Evolutionary conservation across 2,113 vertebrate species (phyloP).

Genomic region (Macroglossus sobrinus): DNA sequence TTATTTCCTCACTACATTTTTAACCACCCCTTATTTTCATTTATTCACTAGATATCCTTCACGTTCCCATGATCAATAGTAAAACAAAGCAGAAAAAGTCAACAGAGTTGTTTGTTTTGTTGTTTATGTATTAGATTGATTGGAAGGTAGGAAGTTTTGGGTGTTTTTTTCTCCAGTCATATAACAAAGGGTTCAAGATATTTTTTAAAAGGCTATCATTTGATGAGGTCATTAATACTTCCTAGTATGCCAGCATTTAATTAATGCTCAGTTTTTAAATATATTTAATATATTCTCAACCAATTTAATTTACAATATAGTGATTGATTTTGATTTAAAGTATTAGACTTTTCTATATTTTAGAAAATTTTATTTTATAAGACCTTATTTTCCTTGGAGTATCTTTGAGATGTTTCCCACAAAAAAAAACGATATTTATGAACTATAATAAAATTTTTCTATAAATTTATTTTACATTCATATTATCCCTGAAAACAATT

Average conservation of each 20-base stretch:
- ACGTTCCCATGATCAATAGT: not conserved
- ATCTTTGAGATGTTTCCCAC: not conserved
- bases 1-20: not conserved
- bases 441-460: not conserved
- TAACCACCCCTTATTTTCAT: not conserved
- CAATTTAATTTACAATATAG: not conserved
- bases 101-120: not conserved
- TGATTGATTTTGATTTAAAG: not conserved
- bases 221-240: not conserved
- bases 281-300: not conserved
- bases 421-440: not conserved
- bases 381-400: not conserved
- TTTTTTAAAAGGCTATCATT: not conserved
- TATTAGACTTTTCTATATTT: not conserved
- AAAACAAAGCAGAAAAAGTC: not conserved
- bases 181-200: not conserved
- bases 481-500: not conserved
- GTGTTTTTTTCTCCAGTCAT: not conserved
- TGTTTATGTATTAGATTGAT: not conserved
- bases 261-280: constrained; percentile 2
- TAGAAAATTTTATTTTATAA: not conserved
- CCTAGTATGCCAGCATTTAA: not conserved
- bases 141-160: not conserved
- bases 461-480: not conserved
- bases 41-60: not conserved